Evolutionary conservation across 2,888 invertebrate genomes (phyloP), one percentile per base, ranked within the genome.

Genomic region (Pseudeuparius sepicola): DNA sequence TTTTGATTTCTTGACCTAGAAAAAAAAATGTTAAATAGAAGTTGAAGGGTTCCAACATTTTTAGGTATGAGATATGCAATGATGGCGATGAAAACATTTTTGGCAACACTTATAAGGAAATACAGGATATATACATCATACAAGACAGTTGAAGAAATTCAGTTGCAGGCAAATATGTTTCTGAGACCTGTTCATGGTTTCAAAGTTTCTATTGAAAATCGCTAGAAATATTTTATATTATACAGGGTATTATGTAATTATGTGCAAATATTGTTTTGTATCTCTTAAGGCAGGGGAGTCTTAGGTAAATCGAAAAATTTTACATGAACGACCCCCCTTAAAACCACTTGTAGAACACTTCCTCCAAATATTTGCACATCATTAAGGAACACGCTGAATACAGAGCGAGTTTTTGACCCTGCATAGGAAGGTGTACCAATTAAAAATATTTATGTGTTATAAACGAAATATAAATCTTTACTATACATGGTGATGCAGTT

Each of bases 151-250:
- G 40, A 49, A 41, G 52, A 55, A 9, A 47, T 55, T 9, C 42
- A 49, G 37, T 29, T 55, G 11, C 51, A 50, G 20, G 23, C 46
- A 1, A 47, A 55, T 34, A 24, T 56, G 23, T 44, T 53, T 4
- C 24, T 52, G 9, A 48, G 51, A 33, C 52, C 55, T 2, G 47
- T 41, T 24, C 37, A 52, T 39, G 56, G 56, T n/a, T 50, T 40
- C 14, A 51, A 52, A 38, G 36, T 56, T 12, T 41, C 42, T 9
- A 33, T 55, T 6, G 40, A 50, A 30, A 28, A 27, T 2, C 45
- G 50, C 7, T 33, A 29, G 20, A 20, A 20, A 6, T 7, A 7
- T 20, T 20, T 20, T 7, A 20, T 20, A 20, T 20, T 20, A 7
- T n/a, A 20, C 20, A 6, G n/a, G 20, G 20, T 7, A 10, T 24